Evolutionary conservation across 1,140 invertebrate genomes (phyloP), one percentile per base, ranked within the genome.

Genomic region (Hydropsyche tenuis): DNA sequence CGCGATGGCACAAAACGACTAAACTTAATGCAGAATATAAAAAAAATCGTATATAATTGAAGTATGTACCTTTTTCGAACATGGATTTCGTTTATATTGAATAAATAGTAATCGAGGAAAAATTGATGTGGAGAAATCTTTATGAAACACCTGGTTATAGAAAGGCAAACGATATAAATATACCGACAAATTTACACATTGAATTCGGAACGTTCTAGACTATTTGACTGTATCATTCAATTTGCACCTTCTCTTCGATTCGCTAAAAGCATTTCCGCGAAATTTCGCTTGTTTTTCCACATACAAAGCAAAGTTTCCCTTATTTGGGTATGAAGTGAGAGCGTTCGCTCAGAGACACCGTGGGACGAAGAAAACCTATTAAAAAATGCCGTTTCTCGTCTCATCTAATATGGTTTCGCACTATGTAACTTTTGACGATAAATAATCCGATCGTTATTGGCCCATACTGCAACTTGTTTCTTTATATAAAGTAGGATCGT

Each of bases 321-420:
- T 69, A 46, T 69, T 69, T 69, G 66, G 66, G n/a, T 30, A 30
- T 18, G 9, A 9, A 37, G 30, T 37, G 30, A 37, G 30, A 37
- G 30, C 30, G 3, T 9, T 4, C 30, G 30, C 9, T 37, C 30
- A 20, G 23, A 12, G 9, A 45, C 1, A 42, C 66, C 66, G 66
- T 69, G 66, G 66, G 66, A 48, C 66, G 66, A 51, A 48, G 66
- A 69, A 42, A 69, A 46, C 66, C 66, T 69, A 69, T 42, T 53
- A 42, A 65, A 20, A 62, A 42, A 45, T 27, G 63, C 37, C 20
- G 63, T 27, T 62, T 66, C 63, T 66, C 16, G 48, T 53, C 42
- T 9, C 16, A 1, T 69, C 66, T 69, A 69, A 69, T 69, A 69
- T 51, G 66, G 66, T 42, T 42, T 16, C 18, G 18, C 20, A 30